A percentile compares a stretch with the other conserved stretches of the same genome.
Conservation (phyloP, 2,888 invertebrate species). For the Cheilosia impressa region DNA sequence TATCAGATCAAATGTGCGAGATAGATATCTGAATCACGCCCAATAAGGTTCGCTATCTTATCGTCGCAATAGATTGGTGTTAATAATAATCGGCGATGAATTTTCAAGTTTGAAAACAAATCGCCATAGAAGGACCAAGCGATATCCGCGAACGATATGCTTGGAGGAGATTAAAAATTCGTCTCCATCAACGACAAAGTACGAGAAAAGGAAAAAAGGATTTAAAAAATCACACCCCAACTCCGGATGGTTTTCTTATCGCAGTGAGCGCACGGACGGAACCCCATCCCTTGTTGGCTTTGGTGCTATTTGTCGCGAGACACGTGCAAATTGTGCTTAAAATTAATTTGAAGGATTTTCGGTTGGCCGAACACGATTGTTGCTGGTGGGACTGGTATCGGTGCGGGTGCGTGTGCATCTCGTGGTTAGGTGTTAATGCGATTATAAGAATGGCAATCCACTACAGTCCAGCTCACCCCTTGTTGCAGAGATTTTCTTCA, state of each 20-base stretch:
- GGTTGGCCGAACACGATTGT: constrained; percentile 57
- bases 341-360: constrained; percentile 72
- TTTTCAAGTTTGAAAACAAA: constrained; percentile 15
- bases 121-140: constrained; percentile 2
- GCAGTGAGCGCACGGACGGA: constrained; percentile 1
- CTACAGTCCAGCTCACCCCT: not conserved
- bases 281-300: constrained; percentile 19
- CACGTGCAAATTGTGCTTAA: constrained; percentile 64
- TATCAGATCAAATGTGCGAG: not conserved
- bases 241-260: constrained; percentile 23
- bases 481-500: not conserved
- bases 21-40: not conserved
- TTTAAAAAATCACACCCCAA: constrained; percentile 25
- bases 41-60: not conserved
- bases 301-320: constrained; percentile 45
- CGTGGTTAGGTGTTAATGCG: constrained; percentile 61
- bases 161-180: constrained; percentile 19
- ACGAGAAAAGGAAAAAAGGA: constrained; percentile 31
- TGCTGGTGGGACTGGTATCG: constrained; percentile 44
- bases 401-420: constrained; percentile 15
- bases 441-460: constrained; percentile 38
- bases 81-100: constrained; percentile 15
- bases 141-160: constrained; percentile 1
- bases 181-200: not conserved
- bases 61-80: not conserved